Evolutionary conservation across 2,888 invertebrate genomes (phyloP).

Genomic region (Rhodophaea formosa): DNA sequence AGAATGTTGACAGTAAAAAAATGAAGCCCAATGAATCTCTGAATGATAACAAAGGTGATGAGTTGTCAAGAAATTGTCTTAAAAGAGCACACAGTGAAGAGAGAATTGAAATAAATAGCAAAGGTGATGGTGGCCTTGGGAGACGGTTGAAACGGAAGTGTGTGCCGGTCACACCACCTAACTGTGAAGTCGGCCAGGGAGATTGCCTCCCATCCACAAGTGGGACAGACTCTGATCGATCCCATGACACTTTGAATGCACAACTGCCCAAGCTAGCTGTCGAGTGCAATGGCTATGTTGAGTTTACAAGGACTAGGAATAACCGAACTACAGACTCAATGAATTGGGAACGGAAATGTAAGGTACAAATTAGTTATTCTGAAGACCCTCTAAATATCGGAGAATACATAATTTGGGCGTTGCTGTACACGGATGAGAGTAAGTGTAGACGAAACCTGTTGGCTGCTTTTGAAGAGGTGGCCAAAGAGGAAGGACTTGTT

Average conservation of each 20-base stretch:
- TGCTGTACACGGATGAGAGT: slow-evolving; percentile 82
- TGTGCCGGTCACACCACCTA: slow-evolving; percentile 63
- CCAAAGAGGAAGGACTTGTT: slow-evolving; percentile 45
- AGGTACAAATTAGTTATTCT: slow-evolving; percentile 83
- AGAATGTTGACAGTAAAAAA: slow-evolving; percentile 41
- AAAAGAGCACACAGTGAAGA: slow-evolving; percentile 45
- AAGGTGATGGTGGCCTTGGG: slow-evolving; percentile 55
- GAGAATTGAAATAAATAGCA: slow-evolving; percentile 45
- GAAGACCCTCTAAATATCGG: slow-evolving; percentile 73
- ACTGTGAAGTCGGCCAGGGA: slow-evolving; percentile 68
- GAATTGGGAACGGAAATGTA: slow-evolving; percentile 83
- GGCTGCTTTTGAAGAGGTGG: slow-evolving; percentile 72
- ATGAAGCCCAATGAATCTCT: slow-evolving; percentile 23
- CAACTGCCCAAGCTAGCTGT: slow-evolving; percentile 68
- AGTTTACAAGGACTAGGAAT: slow-evolving; percentile 65
- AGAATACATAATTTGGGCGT: slow-evolving; percentile 81
- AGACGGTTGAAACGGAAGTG: slow-evolving; percentile 51
- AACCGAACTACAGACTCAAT: slow-evolving; percentile 60
- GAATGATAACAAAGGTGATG: slow-evolving; percentile 27
- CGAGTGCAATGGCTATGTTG: slow-evolving; percentile 72
- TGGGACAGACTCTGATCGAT: slow-evolving; percentile 57
- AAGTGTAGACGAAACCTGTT: slow-evolving; percentile 82
- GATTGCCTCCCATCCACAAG: slow-evolving; percentile 74
- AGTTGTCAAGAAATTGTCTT: slow-evolving; percentile 31
- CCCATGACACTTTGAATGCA: slow-evolving; percentile 63